A percentile compares a stretch with the other conserved stretches of the same genome.
phyloP scores from a whole-genome alignment of 2,797 vertebrate species.

The Clarias platycephalus region DNA sequence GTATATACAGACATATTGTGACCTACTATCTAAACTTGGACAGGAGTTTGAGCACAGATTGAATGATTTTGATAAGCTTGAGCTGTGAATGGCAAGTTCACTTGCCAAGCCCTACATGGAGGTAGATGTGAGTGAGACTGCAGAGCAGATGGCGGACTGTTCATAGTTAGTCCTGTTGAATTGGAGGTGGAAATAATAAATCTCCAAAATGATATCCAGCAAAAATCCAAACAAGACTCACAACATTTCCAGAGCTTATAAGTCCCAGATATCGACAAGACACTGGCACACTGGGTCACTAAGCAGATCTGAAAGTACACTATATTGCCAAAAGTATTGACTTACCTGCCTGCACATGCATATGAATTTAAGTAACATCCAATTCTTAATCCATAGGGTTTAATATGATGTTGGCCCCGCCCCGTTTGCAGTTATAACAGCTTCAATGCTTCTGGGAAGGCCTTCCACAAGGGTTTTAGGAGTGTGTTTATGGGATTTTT shows the following conservation, averaged over 20 bases:
- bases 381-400: no score
- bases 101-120: not conserved
- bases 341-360: not conserved
- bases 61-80: not conserved
- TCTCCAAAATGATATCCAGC: not conserved
- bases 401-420: no score
- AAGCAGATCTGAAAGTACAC: not conserved
- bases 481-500: no score
- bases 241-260: not conserved
- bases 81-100: not conserved
- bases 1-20: not conserved
- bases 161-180: not conserved
- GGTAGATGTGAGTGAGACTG: not conserved
- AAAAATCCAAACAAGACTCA: not conserved
- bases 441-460: no score
- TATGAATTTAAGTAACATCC: not conserved
- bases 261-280: not conserved
- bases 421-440: no score
- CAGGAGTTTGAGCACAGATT: conserved; percentile 10
- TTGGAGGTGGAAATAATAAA: conserved; percentile 4
- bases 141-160: conserved; percentile 13
- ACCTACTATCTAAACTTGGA: conserved; percentile 12
- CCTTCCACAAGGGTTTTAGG: no score
- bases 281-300: no score
- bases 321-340: not conserved